Evolutionary conservation across 2,113 vertebrate genomes (phyloP), one percentile per base, ranked within the genome.

Genomic region (Eolophus roseicapilla): DNA sequence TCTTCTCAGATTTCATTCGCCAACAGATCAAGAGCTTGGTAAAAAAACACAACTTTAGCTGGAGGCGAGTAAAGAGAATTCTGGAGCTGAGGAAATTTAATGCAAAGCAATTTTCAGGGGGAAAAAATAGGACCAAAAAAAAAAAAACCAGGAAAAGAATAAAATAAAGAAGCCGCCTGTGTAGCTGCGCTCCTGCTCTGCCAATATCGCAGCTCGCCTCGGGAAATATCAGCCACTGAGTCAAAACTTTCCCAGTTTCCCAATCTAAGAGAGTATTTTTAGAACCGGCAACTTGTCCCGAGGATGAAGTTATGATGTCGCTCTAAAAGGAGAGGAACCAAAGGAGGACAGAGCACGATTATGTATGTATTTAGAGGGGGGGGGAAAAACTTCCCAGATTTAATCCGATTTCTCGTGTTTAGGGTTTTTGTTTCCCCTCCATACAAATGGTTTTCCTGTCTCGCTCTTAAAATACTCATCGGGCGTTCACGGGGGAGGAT

Each of bases 1-100:
- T 97, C 97, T 97, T 97, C 98, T 98, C 97, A 95, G 97, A 96
- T 98, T 98, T 98, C 97, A 97, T 98, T 98, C 97, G 91, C 97
- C 95, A 86, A 59, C 97, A 96, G 94, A 97, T 97, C 98, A 98
- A 96, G 98, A 92, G 71, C 97, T 96, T 97, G 98, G 97, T 98
- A 96, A 98, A 94, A 97, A 96, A 96, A 92, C 95, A 95, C 97
- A 94, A 94, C 97, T 98, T 97, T 98, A 96, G 97, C 98, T 98
- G 97, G 97, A 97, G 98, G 98, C 97, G 75, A 98, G 96, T 87
- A 96, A 97, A 98, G 97, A 98, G 98, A 97, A 98, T 98, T 98
- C 98, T 91, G 92, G 70, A 95, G 96, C 95, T 74, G 97, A 95
- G 96, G 96, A 97, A 98, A 98, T 97, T 97, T 98, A 97, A 98